Conservation (phyloP, 2,797 vertebrate genomes). For the Poeciliopsis presidionis region DNA sequence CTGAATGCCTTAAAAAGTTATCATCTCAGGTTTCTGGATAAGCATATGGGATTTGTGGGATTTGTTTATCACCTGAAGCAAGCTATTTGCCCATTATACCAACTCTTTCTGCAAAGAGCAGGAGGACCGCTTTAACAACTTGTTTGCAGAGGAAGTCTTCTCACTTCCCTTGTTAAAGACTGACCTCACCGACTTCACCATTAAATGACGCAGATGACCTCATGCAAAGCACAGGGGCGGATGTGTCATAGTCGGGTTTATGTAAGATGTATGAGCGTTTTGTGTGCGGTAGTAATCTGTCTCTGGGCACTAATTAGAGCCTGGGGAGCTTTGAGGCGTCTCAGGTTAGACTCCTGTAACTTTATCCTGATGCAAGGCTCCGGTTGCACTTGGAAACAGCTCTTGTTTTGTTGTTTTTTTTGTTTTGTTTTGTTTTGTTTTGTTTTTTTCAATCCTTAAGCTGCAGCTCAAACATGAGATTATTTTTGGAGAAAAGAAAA, state of each 20-base stretch:
- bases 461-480: constrained; percentile 31
- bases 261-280: constrained; percentile 31
- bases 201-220: constrained; percentile 17
- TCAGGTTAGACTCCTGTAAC: constrained; percentile 50
- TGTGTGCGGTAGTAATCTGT: constrained; percentile 24
- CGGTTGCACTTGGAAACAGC: neutral
- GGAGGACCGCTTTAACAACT: constrained; percentile 2
- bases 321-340: constrained; percentile 52
- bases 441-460: constrained; percentile 20
- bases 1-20: neutral
- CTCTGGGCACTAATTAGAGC: constrained; percentile 58
- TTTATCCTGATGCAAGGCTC: constrained; percentile 30
- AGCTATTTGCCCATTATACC: constrained; percentile 7
- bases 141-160: constrained; percentile 42
- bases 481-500: constrained; percentile 40
- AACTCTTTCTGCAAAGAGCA: constrained; percentile 4
- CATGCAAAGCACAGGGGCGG: constrained; percentile 38
- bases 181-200: constrained; percentile 14
- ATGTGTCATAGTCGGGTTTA: constrained; percentile 20
- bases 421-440: neutral
- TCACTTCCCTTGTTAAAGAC: constrained; percentile 28
- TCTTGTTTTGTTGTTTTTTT: neutral
- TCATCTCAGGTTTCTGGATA: neutral
- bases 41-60: neutral
- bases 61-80: constrained; percentile 34